Evolutionary conservation across 2,113 vertebrate species (phyloP).

Genomic region (Antidorcas marsupialis): DNA sequence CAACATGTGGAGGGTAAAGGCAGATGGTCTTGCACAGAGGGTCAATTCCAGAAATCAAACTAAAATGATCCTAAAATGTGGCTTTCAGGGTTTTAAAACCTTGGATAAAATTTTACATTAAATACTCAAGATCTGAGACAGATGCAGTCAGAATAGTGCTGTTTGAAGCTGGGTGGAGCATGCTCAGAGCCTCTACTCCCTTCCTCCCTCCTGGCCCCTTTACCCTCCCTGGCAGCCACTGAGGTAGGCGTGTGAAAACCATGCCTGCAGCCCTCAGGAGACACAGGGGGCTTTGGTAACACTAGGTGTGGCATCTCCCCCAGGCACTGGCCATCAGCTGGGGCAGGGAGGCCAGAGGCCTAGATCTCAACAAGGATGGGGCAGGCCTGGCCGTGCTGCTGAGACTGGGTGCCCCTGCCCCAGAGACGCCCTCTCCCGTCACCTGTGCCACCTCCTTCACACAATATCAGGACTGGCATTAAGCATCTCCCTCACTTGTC

Average conservation of each 20-base stretch:
- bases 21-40: rapidly evolving
- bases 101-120: background rate
- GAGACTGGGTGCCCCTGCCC: background rate
- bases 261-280: background rate
- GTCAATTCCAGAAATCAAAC: background rate
- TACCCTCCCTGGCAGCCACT: background rate
- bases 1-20: rapidly evolving
- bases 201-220: background rate
- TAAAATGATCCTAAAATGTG: background rate
- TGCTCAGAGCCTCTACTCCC: background rate
- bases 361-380: background rate
- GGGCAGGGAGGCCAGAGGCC: background rate
- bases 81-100: background rate
- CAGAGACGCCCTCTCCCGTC: background rate
- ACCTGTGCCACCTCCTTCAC: background rate
- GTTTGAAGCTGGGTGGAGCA: background rate
- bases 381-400: background rate
- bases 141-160: background rate
- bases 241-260: background rate
- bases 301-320: background rate
- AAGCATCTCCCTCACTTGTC: background rate
- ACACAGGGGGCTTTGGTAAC: background rate
- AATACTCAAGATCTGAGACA: background rate
- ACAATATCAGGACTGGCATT: background rate
- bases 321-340: background rate